These are phyloP conservation scores for Drosophila histrio DNA, from an alignment of 2,888 invertebrate species.

Conservation along the genomic window DNA sequence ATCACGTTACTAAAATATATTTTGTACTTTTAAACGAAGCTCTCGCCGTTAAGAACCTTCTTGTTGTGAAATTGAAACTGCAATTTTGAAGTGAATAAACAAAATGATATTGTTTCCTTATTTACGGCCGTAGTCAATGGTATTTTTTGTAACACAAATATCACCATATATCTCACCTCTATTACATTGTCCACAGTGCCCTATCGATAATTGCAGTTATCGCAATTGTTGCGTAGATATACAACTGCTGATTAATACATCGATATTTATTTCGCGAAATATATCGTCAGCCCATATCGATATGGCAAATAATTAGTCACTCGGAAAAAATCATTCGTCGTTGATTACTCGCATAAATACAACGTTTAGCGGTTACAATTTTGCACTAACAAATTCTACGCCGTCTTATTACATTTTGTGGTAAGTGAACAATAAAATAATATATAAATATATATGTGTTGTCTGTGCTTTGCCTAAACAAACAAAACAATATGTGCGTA, in stretches of 20 bases:
- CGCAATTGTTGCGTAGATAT: neutral
- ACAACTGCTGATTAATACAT: neutral
- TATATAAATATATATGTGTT: constrained; percentile 13
- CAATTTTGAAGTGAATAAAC: too few species aligned
- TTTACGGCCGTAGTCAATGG: too few species aligned
- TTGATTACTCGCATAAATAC: constrained; percentile 54
- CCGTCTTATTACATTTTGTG: constrained; percentile 38
- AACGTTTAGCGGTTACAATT: constrained; percentile 33
- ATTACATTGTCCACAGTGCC: neutral
- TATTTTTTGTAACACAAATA: too few species aligned
- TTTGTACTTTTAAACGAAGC: too few species aligned
- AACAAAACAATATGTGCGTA: constrained; percentile 51
- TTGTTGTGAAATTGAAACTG: too few species aligned
- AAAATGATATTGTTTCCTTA: too few species aligned
- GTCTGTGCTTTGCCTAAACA: constrained; percentile 28
- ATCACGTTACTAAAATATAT: too few species aligned
- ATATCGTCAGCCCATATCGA: constrained; percentile 12
- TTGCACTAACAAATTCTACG: constrained; percentile 25
- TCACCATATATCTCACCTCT: too few species aligned
- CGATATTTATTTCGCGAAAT: neutral
- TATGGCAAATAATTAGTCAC: constrained; percentile 44
- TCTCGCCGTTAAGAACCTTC: too few species aligned
- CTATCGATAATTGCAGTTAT: neutral
- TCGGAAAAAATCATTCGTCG: constrained; percentile 45
- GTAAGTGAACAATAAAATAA: constrained; percentile 40